phyloP scores from a whole-genome alignment of 2,888 invertebrate species.

The Sinotaia quadrata region DNA sequence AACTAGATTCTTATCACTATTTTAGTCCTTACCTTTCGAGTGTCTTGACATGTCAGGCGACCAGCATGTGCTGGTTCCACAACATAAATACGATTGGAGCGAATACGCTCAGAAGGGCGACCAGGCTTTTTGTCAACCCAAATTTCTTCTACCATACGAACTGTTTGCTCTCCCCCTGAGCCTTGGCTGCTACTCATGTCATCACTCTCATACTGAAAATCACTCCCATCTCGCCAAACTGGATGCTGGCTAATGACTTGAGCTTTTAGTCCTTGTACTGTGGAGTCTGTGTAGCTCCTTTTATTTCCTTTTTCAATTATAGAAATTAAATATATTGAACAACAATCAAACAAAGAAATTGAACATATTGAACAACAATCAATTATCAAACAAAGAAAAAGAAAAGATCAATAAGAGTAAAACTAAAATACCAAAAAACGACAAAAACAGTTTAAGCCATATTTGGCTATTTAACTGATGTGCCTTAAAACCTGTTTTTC shows the following conservation, averaged over 20 bases:
- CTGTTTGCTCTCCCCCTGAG: not conserved
- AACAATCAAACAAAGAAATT: not conserved
- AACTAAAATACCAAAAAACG: not conserved
- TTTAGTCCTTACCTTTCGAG: conserved; percentile 54
- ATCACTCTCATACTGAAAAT: too few relatives aligned
- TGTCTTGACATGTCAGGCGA: conserved; percentile 51
- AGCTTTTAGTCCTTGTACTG: too few relatives aligned
- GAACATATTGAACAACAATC: not conserved
- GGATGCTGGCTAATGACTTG: too few relatives aligned
- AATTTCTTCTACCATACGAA: conserved; percentile 42
- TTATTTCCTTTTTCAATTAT: too few relatives aligned
- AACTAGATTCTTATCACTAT: too few relatives aligned
- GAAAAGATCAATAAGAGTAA: too few relatives aligned
- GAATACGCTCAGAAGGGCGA: conserved; percentile 38
- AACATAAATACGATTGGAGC: conserved; percentile 46
- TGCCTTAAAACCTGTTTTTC: too few relatives aligned
- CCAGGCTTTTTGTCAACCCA: conserved; percentile 48
- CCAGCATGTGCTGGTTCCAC: conserved; percentile 35
- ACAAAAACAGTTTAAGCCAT: not conserved
- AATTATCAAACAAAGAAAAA: not conserved
- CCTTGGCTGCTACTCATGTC: not conserved
- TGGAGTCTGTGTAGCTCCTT: too few relatives aligned
- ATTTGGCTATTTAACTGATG: too few relatives aligned
- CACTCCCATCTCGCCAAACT: too few relatives aligned
- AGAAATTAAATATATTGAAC: not conserved